Base-by-base conservation (phyloP, 1,140 invertebrate genomes). In the Lethrus apterus region DNA sequence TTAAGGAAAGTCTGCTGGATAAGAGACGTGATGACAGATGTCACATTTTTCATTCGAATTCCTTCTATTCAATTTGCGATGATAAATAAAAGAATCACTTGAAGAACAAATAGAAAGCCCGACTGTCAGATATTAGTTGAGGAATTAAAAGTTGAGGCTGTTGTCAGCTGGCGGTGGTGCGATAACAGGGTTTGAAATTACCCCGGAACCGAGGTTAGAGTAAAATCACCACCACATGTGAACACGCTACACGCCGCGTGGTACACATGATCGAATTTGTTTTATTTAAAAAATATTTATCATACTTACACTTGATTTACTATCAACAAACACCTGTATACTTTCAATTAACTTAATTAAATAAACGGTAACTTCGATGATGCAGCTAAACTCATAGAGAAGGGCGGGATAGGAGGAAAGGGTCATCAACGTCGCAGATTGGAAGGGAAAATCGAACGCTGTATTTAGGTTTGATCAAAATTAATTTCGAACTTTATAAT, bases 101-200 rank as follows among this genome's bases (percentile, higher is more conserved):
- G 36, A 50, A 52, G 53, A 52, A 55, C 53, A 52, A 52, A 52
- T 45, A 52, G 43, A 46, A 51, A 51, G 41, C 50, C 35, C 45
- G 42, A 40, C 40, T 55, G 52, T 51, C 52, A 53, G 54, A 49
- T 46, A 52, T 55, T 53, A 50, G 45, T 49, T 53, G 51, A 50
- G 47, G 51, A 56, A 54, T 56, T 54, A 56, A 56, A 56, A 56
- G 51, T 56, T 56, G 41, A 48, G 47, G n/a, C 33, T 35, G 47
- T 46, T 56, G 54, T 54, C 51, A 54, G 48, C 54, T 54, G 54
- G 46, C 38, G 54, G 44, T 44, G 33, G 52, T 13, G 43, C 47
- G 53, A 55, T 55, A 55, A 52, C 45, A 20, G 31, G 1, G 15
- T 13, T 8, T 5, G 8, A 4, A 18, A 14, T 11, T 20, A 34